Evolutionary conservation across 2,797 vertebrate species (phyloP).

Genomic region (Mormyrops boulengeri): DNA sequence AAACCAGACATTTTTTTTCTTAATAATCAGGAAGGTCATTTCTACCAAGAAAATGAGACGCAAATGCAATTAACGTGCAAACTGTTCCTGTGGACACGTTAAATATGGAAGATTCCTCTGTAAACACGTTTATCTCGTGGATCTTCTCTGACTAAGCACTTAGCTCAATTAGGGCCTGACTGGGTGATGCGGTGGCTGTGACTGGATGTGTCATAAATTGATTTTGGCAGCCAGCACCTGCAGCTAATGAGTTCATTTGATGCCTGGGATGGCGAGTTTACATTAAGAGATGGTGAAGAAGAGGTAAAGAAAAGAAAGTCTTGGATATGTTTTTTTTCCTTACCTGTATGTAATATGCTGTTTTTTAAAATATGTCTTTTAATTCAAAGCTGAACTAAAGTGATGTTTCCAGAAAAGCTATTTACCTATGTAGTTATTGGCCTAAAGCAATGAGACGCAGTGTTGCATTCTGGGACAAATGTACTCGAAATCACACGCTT

Average conservation of each 20-base stretch:
- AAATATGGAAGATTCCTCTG: neutral
- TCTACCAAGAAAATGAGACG: neutral
- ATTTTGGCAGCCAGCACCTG: neutral
- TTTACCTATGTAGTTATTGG: neutral
- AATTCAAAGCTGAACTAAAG: neutral
- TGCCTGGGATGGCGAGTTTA: neutral
- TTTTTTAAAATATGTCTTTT: neutral
- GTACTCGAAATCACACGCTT: neutral
- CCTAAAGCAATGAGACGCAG: neutral
- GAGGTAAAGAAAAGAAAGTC: neutral
- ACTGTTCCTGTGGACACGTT: neutral
- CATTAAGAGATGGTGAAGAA: neutral
- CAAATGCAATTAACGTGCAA: neutral
- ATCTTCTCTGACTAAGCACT: neutral
- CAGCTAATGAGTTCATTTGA: conserved; percentile 4
- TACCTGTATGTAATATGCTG: neutral
- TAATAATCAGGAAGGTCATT: neutral
- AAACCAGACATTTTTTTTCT: neutral
- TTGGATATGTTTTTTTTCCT: neutral
- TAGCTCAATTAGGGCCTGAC: neutral
- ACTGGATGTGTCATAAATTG: conserved; percentile 4
- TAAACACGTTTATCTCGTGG: conserved; percentile 5
- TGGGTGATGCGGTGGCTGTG: neutral
- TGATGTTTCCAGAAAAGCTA: neutral
- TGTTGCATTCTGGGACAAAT: conserved; percentile 1